phyloP scores from a whole-genome alignment of 2,797 vertebrate genomes.

The Euthynnus affinis region DNA sequence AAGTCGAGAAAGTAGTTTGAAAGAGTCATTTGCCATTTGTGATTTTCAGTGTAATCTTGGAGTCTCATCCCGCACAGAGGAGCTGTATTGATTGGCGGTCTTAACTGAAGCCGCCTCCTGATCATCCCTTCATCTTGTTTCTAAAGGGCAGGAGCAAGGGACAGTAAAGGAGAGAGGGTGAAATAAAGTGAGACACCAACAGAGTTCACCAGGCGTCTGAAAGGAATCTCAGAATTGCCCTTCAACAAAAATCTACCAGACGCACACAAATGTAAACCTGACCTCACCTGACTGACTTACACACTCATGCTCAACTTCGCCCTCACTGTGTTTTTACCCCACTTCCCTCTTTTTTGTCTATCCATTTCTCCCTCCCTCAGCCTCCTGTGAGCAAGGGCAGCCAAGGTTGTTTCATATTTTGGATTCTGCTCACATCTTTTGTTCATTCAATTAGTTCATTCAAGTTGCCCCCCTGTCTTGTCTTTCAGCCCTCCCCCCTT shows the following conservation, averaged over 20 bases:
- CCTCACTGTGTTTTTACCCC: constrained; percentile 28
- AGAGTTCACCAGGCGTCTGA: constrained; percentile 73
- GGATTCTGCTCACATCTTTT: constrained; percentile 71
- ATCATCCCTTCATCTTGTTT: constrained; percentile 83
- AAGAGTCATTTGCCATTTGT: constrained; percentile 80
- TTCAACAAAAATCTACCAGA: constrained; percentile 62
- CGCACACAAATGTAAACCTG: constrained; percentile 31
- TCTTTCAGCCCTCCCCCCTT: constrained; percentile 23
- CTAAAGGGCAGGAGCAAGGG: constrained; percentile 78
- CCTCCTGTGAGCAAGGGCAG: constrained; percentile 60
- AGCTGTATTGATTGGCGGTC: constrained; percentile 79
- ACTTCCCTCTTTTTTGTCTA: constrained; percentile 21
- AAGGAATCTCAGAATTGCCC: constrained; percentile 74
- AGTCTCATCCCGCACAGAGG: constrained; percentile 70
- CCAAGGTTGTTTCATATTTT: constrained; percentile 73
- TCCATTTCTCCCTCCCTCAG: constrained; percentile 18
- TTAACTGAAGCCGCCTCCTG: constrained; percentile 78
- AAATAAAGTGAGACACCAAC: constrained; percentile 70
- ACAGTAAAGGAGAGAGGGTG: constrained; percentile 71
- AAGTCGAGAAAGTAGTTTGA: constrained; percentile 74
- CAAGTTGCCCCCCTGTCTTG: constrained; percentile 44
- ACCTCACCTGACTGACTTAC: constrained; percentile 38
- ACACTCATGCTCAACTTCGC: constrained; percentile 10
- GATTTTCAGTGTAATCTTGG: constrained; percentile 79
- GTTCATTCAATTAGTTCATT: constrained; percentile 76